Evolutionary conservation across 2,113 vertebrate genomes (phyloP).

Genomic region (Tupaia tana): DNA sequence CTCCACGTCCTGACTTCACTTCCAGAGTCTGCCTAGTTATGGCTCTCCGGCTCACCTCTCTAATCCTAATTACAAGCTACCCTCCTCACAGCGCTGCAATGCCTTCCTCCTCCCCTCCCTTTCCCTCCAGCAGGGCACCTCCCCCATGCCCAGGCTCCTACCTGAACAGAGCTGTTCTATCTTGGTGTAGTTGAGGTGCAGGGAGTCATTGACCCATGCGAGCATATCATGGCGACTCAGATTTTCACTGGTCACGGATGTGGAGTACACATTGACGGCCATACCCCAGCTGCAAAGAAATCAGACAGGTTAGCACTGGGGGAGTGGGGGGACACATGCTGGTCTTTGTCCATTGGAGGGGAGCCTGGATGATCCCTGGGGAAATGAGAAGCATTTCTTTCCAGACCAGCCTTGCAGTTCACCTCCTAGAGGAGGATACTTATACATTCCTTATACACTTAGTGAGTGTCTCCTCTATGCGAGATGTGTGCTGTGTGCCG

Average conservation of each 20-base stretch:
- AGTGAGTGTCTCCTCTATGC: neutral
- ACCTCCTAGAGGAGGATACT: neutral
- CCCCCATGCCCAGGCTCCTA: conserved; percentile 72
- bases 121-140: neutral
- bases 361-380: neutral
- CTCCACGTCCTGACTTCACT: neutral
- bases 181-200: conserved; percentile 96
- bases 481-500: no score
- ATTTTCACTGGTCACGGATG: conserved; percentile 97
- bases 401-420: neutral
- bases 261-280: conserved; percentile 99
- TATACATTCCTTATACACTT: neutral
- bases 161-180: conserved; percentile 97
- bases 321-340: neutral
- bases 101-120: neutral
- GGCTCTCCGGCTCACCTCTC: neutral
- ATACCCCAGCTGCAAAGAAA: conserved; percentile 91
- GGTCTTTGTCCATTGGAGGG: neutral
- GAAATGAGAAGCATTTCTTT: neutral
- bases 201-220: conserved; percentile 97
- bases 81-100: neutral
- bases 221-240: conserved; percentile 99
- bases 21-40: neutral
- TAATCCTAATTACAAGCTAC: neutral
- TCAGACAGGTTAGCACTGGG: neutral